These are phyloP conservation scores for Lipophrys pholis DNA, from an alignment of 2,113 vertebrate species.

Conservation along the genomic window DNA sequence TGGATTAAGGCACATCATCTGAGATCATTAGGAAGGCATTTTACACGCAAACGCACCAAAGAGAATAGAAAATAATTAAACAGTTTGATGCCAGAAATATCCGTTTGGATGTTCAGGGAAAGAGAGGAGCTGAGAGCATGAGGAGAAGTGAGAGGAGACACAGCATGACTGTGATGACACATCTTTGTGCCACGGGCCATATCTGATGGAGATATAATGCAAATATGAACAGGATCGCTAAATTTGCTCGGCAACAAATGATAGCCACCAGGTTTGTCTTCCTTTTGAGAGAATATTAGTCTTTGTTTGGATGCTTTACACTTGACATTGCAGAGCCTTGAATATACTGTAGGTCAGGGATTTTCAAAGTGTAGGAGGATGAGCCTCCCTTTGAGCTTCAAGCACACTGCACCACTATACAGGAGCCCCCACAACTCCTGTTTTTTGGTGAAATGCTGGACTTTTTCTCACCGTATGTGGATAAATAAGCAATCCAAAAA, in stretches of 20 bases:
- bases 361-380: too few species aligned
- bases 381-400: too few species aligned
- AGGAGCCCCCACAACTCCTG: too few species aligned
- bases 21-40: conserved; percentile 59
- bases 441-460: too few species aligned
- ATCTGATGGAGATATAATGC: neutral
- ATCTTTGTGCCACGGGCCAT: neutral
- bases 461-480: too few species aligned
- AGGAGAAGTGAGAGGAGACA: conserved; percentile 21
- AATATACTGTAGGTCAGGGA: too few species aligned
- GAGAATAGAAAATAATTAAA: conserved; percentile 64
- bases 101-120: conserved; percentile 52
- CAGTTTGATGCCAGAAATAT: conserved; percentile 68
- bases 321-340: too few species aligned
- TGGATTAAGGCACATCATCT: conserved; percentile 42
- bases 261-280: neutral
- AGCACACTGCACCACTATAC: too few species aligned
- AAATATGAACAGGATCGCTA: neutral
- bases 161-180: neutral
- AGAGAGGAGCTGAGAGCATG: conserved; percentile 21
- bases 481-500: too few species aligned
- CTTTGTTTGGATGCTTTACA: too few species aligned
- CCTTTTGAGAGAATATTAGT: neutral
- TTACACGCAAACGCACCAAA: conserved; percentile 48
- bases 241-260: neutral